These are phyloP conservation scores for Drosophila repletoides DNA, from an alignment of 1,140 invertebrate genomes.

Conservation along the genomic window DNA sequence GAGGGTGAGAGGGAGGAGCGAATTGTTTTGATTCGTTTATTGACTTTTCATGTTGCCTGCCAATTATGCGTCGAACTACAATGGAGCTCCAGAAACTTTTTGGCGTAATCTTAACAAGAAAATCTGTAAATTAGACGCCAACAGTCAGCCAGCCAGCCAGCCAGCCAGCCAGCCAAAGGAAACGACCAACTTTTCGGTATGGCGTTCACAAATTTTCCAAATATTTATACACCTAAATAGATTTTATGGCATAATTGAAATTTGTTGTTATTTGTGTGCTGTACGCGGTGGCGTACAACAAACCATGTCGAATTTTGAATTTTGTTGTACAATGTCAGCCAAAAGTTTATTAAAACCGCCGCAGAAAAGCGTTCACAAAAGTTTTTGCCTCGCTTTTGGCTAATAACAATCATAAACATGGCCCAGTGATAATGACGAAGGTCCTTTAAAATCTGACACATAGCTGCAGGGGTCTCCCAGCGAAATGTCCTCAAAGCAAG, in stretches of 20 bases:
- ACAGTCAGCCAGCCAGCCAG: slow-evolving; percentile 1
- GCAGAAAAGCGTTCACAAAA: no score
- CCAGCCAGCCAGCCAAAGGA: neutral
- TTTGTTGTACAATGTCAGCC: slow-evolving; percentile 58
- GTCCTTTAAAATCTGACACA: slow-evolving; percentile 62
- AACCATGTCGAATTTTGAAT: slow-evolving; percentile 49
- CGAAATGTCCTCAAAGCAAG: slow-evolving; percentile 9
- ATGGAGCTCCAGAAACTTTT: slow-evolving; percentile 49
- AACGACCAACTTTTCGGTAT: slow-evolving; percentile 21
- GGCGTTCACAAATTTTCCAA: slow-evolving; percentile 60
- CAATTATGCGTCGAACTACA: slow-evolving; percentile 66
- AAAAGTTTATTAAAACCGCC: slow-evolving; percentile 75
- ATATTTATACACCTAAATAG: slow-evolving; percentile 80
- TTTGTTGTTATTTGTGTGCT: slow-evolving; percentile 60
- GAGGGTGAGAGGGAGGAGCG: neutral
- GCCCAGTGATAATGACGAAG: slow-evolving; percentile 59
- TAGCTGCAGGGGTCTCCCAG: slow-evolving; percentile 48
- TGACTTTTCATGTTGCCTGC: slow-evolving; percentile 65
- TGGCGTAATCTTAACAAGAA: slow-evolving; percentile 74
- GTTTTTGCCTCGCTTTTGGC: slow-evolving; percentile 39
- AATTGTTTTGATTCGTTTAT: slow-evolving; percentile 56
- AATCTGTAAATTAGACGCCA: slow-evolving; percentile 78
- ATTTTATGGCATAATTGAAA: slow-evolving; percentile 81
- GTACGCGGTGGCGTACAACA: no score
- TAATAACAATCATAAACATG: slow-evolving; percentile 57